A percentile compares a stretch with the other conserved stretches of the same genome.
Conservation (phyloP, 2,113 vertebrate genomes). For the Fulmarus glacialis region DNA sequence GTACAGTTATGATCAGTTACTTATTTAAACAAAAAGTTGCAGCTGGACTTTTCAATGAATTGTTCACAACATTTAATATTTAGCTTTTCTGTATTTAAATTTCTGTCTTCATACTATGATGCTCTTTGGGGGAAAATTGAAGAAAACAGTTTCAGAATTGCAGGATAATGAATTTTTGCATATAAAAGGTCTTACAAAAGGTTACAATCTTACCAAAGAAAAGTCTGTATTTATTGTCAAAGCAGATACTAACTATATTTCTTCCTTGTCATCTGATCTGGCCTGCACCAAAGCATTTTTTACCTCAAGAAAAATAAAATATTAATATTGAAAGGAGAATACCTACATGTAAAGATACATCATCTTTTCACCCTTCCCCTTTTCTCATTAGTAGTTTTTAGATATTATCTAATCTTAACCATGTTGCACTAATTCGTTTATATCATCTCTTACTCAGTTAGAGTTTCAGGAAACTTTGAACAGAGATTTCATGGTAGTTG, state of each 20-base stretch:
- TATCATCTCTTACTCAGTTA: slow-evolving; percentile 68
- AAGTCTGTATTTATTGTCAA: not conserved
- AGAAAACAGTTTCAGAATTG: not conserved
- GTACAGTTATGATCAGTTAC: not conserved
- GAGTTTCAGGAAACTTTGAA: slow-evolving; percentile 85
- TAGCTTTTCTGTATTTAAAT: not conserved
- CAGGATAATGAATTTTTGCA: not conserved
- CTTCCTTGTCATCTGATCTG: not conserved
- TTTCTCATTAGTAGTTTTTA: not conserved
- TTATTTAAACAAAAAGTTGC: not conserved
- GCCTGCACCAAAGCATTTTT: not conserved
- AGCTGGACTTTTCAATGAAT: not conserved
- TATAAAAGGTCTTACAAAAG: not conserved
- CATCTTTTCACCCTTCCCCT: not conserved
- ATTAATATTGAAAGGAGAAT: not conserved
- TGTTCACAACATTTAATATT: not conserved
- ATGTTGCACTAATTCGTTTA: not conserved
- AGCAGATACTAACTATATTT: not conserved
- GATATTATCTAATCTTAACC: not conserved
- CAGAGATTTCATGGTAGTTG: slow-evolving; percentile 88
- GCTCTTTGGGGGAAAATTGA: not conserved
- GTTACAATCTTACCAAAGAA: not conserved
- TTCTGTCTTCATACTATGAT: not conserved
- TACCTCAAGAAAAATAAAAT: not conserved
- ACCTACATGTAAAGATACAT: not conserved